Evolutionary conservation across 1,140 invertebrate genomes (phyloP), one percentile per base, ranked within the genome.

Genomic region (Caerostris extrusa): DNA sequence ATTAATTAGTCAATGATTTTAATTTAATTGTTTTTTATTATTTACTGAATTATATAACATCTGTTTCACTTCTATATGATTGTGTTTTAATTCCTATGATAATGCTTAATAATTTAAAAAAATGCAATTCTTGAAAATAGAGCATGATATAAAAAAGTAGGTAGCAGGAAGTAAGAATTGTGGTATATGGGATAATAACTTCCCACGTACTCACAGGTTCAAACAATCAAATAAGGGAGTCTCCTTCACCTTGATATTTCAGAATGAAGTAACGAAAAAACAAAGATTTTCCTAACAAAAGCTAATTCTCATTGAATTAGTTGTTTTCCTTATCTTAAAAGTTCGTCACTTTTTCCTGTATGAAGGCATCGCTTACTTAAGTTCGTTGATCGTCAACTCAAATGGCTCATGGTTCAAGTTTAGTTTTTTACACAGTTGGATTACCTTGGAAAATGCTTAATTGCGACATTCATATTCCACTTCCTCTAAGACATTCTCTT

Each of bases 211-310:
- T 64, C 12, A 64, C 12, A 64, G 10, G 61, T 17, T 64, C 61
- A 2, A 64, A 34, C 34, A 34, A 34, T 34, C 34, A 34, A 34
- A 34, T 1, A 53, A 50, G 71, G 71, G 71, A 77, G 71, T 77
- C 53, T 77, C 71, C 8, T 77, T 77, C 71, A 77, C 71, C 71
- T 77, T 77, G 71, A 77, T 50, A 53, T 77, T 77, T 53, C 71
- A 77, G 71, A 77, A 77, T 77, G 34, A 50, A 50, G 53, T 50
- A 77, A 77, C 71, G 10, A 50, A 77, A 50, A 77, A 77, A 77
- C 71, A 77, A 77, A 50, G 71, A 77, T 77, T 77, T 77, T 77
- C 71, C 71, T 77, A 34, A 77, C 71, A 77, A 77, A 77, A 77
- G 8, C 50, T 77, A 77, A 77, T 77, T 77, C 71, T 77, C 34